Base-by-base conservation (phyloP, 2,797 vertebrate genomes). In the Catostomus latipinnis region DNA sequence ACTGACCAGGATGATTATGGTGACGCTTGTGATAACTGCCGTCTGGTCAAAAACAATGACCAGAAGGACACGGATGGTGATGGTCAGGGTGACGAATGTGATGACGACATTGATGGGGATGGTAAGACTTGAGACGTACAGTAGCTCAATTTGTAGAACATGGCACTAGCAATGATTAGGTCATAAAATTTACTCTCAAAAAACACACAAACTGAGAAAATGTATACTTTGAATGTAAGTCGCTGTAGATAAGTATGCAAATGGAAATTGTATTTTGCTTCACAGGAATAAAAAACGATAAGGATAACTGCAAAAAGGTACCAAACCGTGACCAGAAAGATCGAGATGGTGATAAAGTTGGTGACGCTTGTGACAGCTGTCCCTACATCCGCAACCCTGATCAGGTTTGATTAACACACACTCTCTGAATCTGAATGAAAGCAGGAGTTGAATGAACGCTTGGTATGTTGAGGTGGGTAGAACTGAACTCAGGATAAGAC, bases 331-430 rank as follows among this genome's bases (percentile, higher is more conserved):
- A 99, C 84, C 98, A 99, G 84, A 95, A 89, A 71, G 98, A 99
- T 74, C 62, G 91, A 0, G 98, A 99, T 0, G 91, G 95, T 0
- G 98, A 99, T 71, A 94, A 96, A 0, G 94, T 98, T 1, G 97
- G 97, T 80, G 97, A 98, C 0, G 94, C 94, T 12, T 98, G 97
- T 1, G 98, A 99, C 90, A 99, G 97, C 90, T 99, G 98, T 88
- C 98, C 97, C 1, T 95, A 95, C 34, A 79, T 96, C 81, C 94
- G 92, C 58, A 99, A 99, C 82, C 94, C 96, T 0, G 97, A 98
- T 84, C 98, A 99, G 96, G 97, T 98, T 78, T 85, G 83, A 70
- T 7, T 81, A 34, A 34, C 34, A 34, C n/a, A 6, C n/a, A 7
- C 8, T 53, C n/a, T 56, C 49, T 54, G 57, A 34, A 34, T 34